These are phyloP conservation scores for Chanos chanos DNA, from an alignment of 2,797 vertebrate species.

Conservation along the genomic window DNA sequence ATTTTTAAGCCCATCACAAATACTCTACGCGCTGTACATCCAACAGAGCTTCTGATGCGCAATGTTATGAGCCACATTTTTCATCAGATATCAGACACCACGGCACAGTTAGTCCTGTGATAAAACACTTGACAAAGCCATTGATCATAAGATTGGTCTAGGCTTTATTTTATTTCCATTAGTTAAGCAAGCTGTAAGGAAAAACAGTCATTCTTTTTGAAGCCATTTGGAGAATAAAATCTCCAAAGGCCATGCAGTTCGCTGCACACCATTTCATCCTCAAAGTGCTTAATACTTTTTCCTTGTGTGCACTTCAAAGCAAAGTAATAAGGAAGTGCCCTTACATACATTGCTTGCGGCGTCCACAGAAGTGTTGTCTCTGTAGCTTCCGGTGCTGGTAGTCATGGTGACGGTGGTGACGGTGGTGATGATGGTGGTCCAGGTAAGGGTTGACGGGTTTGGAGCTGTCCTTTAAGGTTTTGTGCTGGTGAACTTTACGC, in stretches of 20 bases:
- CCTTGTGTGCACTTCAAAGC: slow-evolving; percentile 6
- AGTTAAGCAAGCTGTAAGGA: no score
- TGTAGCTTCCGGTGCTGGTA: slow-evolving; percentile 69
- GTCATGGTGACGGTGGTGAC: slow-evolving; percentile 52
- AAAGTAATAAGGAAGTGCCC: slow-evolving; percentile 74
- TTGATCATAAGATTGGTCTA: no score
- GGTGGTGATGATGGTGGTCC: slow-evolving; percentile 28
- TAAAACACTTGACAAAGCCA: no score
- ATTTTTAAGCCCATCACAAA: no score
- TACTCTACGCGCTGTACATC: no score
- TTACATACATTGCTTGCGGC: slow-evolving; percentile 99
- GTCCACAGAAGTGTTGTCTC: slow-evolving; percentile 96
- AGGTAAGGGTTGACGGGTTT: slow-evolving; percentile 25
- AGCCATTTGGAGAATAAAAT: no score
- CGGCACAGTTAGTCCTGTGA: no score
- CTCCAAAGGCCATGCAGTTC: background rate
- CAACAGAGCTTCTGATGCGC: no score
- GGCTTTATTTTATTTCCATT: no score
- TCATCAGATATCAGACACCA: no score
- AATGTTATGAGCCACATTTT: no score
- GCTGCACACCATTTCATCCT: background rate
- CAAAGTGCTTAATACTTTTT: slow-evolving; percentile 1
- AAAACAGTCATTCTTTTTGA: no score
- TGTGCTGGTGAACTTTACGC: slow-evolving; percentile 63
- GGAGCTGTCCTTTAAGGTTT: slow-evolving; percentile 29